Base-by-base conservation (phyloP, 2,113 vertebrate species). In the Lampris incognitus region DNA sequence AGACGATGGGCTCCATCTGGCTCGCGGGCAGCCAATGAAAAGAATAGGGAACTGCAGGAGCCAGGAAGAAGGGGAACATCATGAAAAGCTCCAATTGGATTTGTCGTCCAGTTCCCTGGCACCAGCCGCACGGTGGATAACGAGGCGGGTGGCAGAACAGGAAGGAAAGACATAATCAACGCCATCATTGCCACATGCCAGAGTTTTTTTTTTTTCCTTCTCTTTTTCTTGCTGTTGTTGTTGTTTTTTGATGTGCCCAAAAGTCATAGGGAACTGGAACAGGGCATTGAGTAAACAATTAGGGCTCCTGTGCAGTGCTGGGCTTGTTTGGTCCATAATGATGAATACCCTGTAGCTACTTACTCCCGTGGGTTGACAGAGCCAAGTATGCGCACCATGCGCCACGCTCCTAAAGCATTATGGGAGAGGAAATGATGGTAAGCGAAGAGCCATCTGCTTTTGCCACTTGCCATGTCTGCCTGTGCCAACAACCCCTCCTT, bases 391-490 rank as follows among this genome's bases (percentile, higher is more conserved):
- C 81, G 79, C 81, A 76, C 78, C 7, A 55, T 68, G 86, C 38
- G 68, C 79, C 69, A 81, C 6, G 69, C 82, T 82, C 86, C 85
- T 80, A 66, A 88, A 90, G 91, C 90, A 91, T 91, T 91, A 79
- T 82, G 78, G 81, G 84, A 92, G 75, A 91, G 89, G 87, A 92
- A 91, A 87, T 89, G 85, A 79, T 88, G 79, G 88, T 79, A 80
- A 90, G 92, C 81, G 77, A 83, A 76, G 78, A 86, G 87, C 93
- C 93, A 94, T 94, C 92, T 94, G 93, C 87, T 91, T 24, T 84
- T 88, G 88, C 85, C 87, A 91, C 90, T 92, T 89, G 90, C 86
- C 87, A 81, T 9, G 71, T 84, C 70, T 88, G 83, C 79, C 75
- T 59, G 79, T 88, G 85, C 89, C 91, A 91, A 81, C 46, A 64